A percentile compares a stretch with the other conserved stretches of the same genome.
These are phyloP conservation scores for Phengaris arion DNA, from an alignment of 2,888 invertebrate genomes.

Conservation along the genomic window DNA sequence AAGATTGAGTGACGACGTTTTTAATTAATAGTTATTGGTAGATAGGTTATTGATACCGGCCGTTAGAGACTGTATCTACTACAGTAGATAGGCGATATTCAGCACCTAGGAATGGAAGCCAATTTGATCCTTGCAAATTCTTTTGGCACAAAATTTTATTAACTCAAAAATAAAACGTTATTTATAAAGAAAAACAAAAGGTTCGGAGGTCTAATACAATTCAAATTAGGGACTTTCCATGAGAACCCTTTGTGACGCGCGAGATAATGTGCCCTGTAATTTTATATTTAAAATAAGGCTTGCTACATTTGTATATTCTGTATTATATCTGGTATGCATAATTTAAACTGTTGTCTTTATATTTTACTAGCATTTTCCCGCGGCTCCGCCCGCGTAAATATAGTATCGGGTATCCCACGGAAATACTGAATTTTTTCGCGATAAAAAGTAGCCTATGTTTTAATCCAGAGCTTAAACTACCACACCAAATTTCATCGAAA, in stretches of 20 bases:
- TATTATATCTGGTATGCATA: background rate
- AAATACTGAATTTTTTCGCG: too few species aligned
- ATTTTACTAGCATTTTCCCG: too few species aligned
- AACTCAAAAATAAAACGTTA: background rate
- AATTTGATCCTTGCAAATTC: background rate
- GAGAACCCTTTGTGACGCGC: background rate
- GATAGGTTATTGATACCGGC: too few species aligned
- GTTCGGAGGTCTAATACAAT: background rate
- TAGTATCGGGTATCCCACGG: too few species aligned
- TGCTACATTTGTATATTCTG: background rate
- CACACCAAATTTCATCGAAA: too few species aligned
- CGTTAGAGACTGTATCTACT: too few species aligned
- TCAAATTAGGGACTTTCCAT: background rate
- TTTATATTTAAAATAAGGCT: background rate
- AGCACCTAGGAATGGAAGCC: background rate
- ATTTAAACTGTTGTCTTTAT: too few species aligned
- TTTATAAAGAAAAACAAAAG: constrained; percentile 5
- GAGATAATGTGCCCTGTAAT: constrained; percentile 5
- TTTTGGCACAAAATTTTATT: background rate
- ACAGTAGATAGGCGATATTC: background rate
- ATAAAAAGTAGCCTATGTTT: too few species aligned
- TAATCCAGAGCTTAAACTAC: too few species aligned
- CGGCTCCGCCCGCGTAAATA: too few species aligned
- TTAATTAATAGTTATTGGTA: too few species aligned
- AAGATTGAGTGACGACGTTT: too few species aligned